Evolutionary conservation across 2,888 invertebrate genomes (phyloP).

Genomic region (Agonopterix alstromeriana): DNA sequence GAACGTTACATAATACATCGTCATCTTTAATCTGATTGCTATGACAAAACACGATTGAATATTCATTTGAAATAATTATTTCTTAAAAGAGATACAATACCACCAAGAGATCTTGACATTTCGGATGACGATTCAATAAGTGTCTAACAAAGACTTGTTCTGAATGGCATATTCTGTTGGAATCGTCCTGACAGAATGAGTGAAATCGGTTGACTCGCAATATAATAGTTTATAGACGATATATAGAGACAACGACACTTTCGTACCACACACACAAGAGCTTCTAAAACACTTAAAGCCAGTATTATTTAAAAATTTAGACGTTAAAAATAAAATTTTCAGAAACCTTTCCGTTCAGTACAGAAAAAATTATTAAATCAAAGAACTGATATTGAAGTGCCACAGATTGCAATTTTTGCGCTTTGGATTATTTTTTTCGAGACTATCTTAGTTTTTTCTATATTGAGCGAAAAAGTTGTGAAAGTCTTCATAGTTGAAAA

Average conservation of each 20-base stretch:
- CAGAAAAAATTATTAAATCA: slow-evolving; percentile 29
- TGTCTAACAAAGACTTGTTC: slow-evolving; percentile 8
- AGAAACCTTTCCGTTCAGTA: slow-evolving; percentile 29
- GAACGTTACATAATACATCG: not conserved
- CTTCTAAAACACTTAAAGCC: slow-evolving; percentile 45
- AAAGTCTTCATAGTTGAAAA: slow-evolving; percentile 16
- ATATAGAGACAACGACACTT: slow-evolving; percentile 69
- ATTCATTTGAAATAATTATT: slow-evolving; percentile 11
- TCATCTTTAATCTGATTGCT: not conserved
- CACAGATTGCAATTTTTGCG: slow-evolving; percentile 45
- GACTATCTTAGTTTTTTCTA: slow-evolving; percentile 11
- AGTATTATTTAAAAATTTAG: slow-evolving; percentile 27
- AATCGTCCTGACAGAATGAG: slow-evolving; percentile 10
- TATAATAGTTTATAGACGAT: slow-evolving; percentile 34
- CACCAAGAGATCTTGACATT: slow-evolving; percentile 1
- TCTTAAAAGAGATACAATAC: no score
- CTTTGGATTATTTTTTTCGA: slow-evolving; percentile 33
- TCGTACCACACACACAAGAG: slow-evolving; percentile 60
- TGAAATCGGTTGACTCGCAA: not conserved
- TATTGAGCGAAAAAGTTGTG: slow-evolving; percentile 20
- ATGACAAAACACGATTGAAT: slow-evolving; percentile 5
- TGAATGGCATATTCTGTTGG: slow-evolving; percentile 4
- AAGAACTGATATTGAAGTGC: slow-evolving; percentile 63
- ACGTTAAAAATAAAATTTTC: slow-evolving; percentile 13
- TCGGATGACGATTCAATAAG: slow-evolving; percentile 11